Evolutionary conservation across 2,888 invertebrate species (phyloP).

Genomic region (Tineola bisselliella): DNA sequence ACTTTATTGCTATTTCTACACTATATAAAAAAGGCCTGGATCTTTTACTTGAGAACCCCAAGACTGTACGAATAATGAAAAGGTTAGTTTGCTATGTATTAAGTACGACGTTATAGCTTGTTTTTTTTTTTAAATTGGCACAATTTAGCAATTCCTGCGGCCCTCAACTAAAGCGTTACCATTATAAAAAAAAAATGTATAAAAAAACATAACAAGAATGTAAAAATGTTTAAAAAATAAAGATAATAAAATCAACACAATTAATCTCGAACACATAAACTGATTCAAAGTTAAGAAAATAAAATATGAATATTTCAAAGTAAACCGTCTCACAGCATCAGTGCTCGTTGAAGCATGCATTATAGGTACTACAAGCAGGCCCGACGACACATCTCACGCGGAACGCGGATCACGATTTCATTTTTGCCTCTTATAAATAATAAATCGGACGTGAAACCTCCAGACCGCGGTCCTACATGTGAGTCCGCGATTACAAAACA

Average conservation of each 20-base stretch:
- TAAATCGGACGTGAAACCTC: background rate
- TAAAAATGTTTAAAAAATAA: background rate
- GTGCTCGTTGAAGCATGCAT: conserved; percentile 31
- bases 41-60: too few species aligned
- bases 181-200: background rate
- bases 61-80: too few species aligned
- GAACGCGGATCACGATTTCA: conserved; percentile 38
- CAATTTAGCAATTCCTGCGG: too few species aligned
- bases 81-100: too few species aligned
- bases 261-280: background rate
- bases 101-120: too few species aligned
- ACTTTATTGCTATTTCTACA: too few species aligned
- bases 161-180: too few species aligned
- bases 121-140: too few species aligned
- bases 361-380: conserved; percentile 18
- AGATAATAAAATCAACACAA: background rate
- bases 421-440: conserved; percentile 21
- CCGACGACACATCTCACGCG: conserved; percentile 33
- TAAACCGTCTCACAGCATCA: conserved; percentile 15
- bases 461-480: background rate
- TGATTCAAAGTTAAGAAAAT: conserved; percentile 15
- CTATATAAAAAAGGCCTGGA: too few species aligned
- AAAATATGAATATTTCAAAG: conserved; percentile 40
- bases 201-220: background rate
- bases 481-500: conserved; percentile 7